A percentile compares a stretch with the other conserved stretches of the same genome.
Conservation (phyloP, 2,888 invertebrate genomes). For the Andrena hattorfiana region DNA sequence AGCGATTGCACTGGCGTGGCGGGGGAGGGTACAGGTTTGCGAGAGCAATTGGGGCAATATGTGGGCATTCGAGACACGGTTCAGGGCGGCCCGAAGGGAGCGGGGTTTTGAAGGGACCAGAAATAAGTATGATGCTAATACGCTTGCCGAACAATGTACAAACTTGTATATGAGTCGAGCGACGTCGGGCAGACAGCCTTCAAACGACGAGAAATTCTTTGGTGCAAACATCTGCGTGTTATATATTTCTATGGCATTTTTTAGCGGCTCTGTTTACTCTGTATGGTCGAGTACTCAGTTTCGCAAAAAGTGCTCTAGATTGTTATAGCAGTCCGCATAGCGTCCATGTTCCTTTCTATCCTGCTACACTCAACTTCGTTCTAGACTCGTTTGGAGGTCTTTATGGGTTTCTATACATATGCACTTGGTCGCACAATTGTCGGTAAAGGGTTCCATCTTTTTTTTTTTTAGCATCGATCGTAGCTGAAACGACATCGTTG, state of each 20-base stretch:
- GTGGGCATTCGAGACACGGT: neutral
- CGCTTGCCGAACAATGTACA: slow-evolving; percentile 67
- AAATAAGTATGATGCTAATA: slow-evolving; percentile 47
- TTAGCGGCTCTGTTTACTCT: slow-evolving; percentile 38
- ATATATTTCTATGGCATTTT: slow-evolving; percentile 50
- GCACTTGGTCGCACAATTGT: slow-evolving; percentile 29
- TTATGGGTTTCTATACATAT: neutral
- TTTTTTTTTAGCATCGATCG: slow-evolving; percentile 5
- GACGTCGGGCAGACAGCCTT: slow-evolving; percentile 76
- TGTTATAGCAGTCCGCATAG: slow-evolving; percentile 35
- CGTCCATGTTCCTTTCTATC: slow-evolving; percentile 10
- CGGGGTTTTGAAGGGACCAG: slow-evolving; percentile 74
- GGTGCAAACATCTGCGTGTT: slow-evolving; percentile 27
- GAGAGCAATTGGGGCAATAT: neutral
- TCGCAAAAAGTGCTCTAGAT: slow-evolving; percentile 54
- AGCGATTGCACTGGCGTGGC: slow-evolving; percentile 67
- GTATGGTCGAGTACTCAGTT: slow-evolving; percentile 20
- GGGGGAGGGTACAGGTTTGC: slow-evolving; percentile 7
- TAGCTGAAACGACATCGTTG: neutral
- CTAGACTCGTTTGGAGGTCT: slow-evolving; percentile 32
- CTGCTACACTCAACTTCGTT: slow-evolving; percentile 17
- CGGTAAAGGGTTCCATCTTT: neutral
- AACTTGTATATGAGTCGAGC: slow-evolving; percentile 72
- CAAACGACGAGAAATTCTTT: slow-evolving; percentile 70
- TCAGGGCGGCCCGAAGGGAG: slow-evolving; percentile 64